A percentile compares a stretch with the other conserved stretches of the same genome.
phyloP scores from a whole-genome alignment of 2,113 vertebrate species.

The Nothobranchius kuhntae region DNA sequence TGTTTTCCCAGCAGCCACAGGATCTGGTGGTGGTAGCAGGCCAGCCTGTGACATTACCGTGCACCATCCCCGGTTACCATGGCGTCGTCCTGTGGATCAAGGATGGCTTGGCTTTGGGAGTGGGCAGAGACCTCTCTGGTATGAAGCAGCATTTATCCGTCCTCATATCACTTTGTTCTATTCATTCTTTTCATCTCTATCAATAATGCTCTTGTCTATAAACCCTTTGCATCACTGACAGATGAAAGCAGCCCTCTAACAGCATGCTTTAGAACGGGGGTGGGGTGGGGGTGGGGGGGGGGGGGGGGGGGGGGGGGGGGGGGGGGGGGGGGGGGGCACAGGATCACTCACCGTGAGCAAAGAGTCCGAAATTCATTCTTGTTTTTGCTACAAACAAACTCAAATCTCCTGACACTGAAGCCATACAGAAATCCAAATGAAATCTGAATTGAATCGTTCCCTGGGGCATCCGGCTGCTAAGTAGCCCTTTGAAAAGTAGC shows the following conservation, averaged over 20 bases:
- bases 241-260: conserved; percentile 24
- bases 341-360: background rate
- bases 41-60: conserved; percentile 91
- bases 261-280: conserved; percentile 5
- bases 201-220: conserved; percentile 29
- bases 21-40: conserved; percentile 95
- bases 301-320: background rate
- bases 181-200: conserved; percentile 9
- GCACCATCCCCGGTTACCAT: conserved; percentile 91
- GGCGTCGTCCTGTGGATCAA: conserved; percentile 98
- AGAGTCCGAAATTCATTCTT: conserved; percentile 16
- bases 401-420: conserved; percentile 30
- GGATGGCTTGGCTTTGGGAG: conserved; percentile 92
- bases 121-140: conserved; percentile 95
- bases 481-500: conserved; percentile 70
- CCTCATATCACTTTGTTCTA: conserved; percentile 1
- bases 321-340: background rate
- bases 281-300: no score
- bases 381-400: background rate
- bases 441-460: conserved; percentile 49
- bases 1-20: conserved; percentile 95
- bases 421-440: conserved; percentile 32
- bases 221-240: conserved; percentile 29
- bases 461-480: conserved; percentile 60
- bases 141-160: conserved; percentile 52